These are phyloP conservation scores for Platichthys flesus DNA, from an alignment of 2,113 vertebrate species.

Conservation along the genomic window DNA sequence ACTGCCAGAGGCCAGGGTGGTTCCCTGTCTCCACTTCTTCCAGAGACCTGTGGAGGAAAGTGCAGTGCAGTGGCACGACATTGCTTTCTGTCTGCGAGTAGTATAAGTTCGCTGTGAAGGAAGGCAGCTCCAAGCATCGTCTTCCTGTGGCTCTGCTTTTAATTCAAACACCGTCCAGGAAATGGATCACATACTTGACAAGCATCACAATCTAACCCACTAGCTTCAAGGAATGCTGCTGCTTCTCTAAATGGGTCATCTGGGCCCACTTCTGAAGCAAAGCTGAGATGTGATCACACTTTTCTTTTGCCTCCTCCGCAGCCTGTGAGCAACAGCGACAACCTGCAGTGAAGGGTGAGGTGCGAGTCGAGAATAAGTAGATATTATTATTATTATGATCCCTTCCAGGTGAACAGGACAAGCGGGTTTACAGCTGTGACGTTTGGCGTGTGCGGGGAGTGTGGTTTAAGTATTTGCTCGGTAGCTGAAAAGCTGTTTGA, in stretches of 20 bases:
- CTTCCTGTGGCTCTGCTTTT: slow-evolving; percentile 40
- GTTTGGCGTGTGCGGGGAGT: slow-evolving; percentile 12
- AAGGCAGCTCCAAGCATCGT: slow-evolving; percentile 29
- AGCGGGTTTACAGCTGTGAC: slow-evolving; percentile 44
- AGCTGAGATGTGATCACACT: not conserved
- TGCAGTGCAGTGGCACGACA: not conserved
- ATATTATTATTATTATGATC: not conserved
- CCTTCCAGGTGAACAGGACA: slow-evolving; percentile 46
- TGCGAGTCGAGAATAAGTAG: not conserved
- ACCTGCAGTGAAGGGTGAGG: not conserved
- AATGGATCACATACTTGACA: slow-evolving; percentile 73
- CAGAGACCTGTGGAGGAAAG: slow-evolving; percentile 2
- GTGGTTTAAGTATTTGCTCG: slow-evolving; percentile 52
- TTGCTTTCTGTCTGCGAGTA: slow-evolving; percentile 5
- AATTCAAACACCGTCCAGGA: slow-evolving; percentile 65
- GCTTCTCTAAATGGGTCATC: slow-evolving; percentile 64
- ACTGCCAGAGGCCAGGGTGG: slow-evolving; percentile 33
- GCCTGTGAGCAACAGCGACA: not conserved
- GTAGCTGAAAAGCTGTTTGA: slow-evolving; percentile 40
- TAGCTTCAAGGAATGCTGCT: slow-evolving; percentile 67
- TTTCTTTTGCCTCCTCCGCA: not conserved
- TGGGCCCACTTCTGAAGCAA: slow-evolving; percentile 37
- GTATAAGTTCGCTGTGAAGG: slow-evolving; percentile 12
- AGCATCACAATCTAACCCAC: slow-evolving; percentile 58
- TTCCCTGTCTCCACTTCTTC: slow-evolving; percentile 6